Evolutionary conservation across 2,888 invertebrate genomes (phyloP).

Genomic region (Metopia argyrocephala): DNA sequence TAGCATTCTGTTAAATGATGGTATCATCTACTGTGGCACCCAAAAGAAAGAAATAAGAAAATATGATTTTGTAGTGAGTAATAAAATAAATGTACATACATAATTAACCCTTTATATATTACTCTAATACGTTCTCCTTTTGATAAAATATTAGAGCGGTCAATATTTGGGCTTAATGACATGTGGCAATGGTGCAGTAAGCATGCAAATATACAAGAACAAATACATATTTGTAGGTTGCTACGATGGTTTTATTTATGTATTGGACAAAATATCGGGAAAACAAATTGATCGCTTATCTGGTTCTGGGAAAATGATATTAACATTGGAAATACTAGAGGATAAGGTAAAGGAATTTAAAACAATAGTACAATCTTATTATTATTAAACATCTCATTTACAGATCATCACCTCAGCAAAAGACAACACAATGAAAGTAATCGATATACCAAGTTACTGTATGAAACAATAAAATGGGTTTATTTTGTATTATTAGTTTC

Average conservation of each 20-base stretch:
- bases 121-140: slow-evolving; percentile 8
- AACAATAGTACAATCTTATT: slow-evolving; percentile 1
- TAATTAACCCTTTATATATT: neutral
- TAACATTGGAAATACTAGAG: slow-evolving; percentile 84
- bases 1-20: slow-evolving; percentile 84
- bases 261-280: slow-evolving; percentile 80
- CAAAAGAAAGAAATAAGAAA: slow-evolving; percentile 85
- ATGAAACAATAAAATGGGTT: slow-evolving; percentile 32
- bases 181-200: slow-evolving; percentile 86
- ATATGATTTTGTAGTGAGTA: slow-evolving; percentile 87
- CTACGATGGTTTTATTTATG: slow-evolving; percentile 88
- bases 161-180: slow-evolving; percentile 81
- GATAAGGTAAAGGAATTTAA: slow-evolving; percentile 80
- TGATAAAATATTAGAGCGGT: slow-evolving; percentile 81
- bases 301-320: slow-evolving; percentile 85
- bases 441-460: slow-evolving; percentile 81
- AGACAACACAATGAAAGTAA: slow-evolving; percentile 83
- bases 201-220: slow-evolving; percentile 83
- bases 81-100: neutral
- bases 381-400: slow-evolving; percentile 27
- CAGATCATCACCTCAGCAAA: slow-evolving; percentile 86
- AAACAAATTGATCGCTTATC: slow-evolving; percentile 82
- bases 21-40: slow-evolving; percentile 87
- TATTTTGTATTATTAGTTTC: too few species aligned
- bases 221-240: slow-evolving; percentile 85